These are phyloP conservation scores for Elymnias hypermnestra DNA, from an alignment of 1,140 invertebrate genomes.

Conservation along the genomic window DNA sequence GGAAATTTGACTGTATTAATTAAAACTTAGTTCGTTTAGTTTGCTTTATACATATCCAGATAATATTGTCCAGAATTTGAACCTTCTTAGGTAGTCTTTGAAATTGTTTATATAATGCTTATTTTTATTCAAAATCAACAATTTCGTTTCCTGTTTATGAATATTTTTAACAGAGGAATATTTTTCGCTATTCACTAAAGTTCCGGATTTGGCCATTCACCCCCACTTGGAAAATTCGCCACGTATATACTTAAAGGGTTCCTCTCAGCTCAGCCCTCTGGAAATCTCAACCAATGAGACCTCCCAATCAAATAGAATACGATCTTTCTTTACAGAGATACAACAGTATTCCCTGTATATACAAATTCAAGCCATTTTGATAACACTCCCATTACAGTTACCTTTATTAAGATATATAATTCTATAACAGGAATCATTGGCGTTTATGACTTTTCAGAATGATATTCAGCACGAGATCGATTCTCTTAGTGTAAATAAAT, in stretches of 20 bases:
- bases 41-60: too few relatives aligned
- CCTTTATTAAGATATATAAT: conserved; percentile 25
- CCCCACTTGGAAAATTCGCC: background rate
- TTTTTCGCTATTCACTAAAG: too few relatives aligned
- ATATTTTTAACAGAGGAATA: too few relatives aligned
- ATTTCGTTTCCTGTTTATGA: too few relatives aligned
- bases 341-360: conserved; percentile 41
- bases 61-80: too few relatives aligned
- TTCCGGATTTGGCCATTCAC: too few relatives aligned
- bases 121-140: too few relatives aligned
- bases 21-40: too few relatives aligned
- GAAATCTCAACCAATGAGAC: conserved; percentile 47
- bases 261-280: conserved; percentile 31
- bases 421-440: conserved; percentile 8
- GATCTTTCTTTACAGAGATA: conserved; percentile 55
- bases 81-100: too few relatives aligned
- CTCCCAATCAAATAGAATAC: conserved; percentile 29
- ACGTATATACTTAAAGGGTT: conserved; percentile 2
- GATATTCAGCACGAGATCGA: conserved; percentile 53
- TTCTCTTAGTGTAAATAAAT: conserved; percentile 49
- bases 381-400: background rate
- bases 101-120: too few relatives aligned
- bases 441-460: conserved; percentile 31
- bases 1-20: too few relatives aligned
- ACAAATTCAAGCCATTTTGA: conserved; percentile 20